Conservation (phyloP, 2,113 vertebrate genomes). For the Tragelaphus scriptus region DNA sequence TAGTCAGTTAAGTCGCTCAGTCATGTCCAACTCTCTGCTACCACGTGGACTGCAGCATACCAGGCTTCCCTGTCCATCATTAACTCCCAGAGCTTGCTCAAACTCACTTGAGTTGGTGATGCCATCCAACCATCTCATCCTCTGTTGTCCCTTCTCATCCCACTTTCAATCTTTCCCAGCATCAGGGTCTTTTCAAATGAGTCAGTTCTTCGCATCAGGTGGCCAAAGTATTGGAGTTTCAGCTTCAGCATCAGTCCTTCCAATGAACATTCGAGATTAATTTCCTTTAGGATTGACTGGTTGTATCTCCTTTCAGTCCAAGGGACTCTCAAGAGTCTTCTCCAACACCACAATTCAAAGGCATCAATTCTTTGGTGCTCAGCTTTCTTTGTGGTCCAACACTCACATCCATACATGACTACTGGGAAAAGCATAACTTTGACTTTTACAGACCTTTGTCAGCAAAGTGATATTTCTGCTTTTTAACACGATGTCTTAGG, state of each 20-base stretch:
- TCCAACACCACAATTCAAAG: neutral
- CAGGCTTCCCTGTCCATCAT: neutral
- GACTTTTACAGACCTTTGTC: neutral
- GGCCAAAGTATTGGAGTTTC: neutral
- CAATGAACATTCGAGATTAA: no score
- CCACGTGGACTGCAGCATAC: neutral
- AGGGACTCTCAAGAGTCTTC: neutral
- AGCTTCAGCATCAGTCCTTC: no score
- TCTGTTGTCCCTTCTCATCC: neutral
- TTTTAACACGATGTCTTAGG: neutral
- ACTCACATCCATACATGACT: neutral
- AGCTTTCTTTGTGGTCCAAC: neutral
- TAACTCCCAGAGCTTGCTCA: neutral
- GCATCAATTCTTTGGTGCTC: neutral
- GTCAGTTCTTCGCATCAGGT: neutral
- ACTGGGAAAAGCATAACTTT: neutral
- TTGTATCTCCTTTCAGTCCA: neutral
- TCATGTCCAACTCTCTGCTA: neutral
- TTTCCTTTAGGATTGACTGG: neutral
- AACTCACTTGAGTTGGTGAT: neutral
- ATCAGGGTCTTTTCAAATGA: neutral
- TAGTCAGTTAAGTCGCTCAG: neutral
- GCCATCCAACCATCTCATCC: neutral
- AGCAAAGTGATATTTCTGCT: neutral
- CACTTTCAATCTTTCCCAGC: neutral